Percentiles rank a stretch among this genome's conserved stretches.
phyloP scores from a whole-genome alignment of 2,113 vertebrate genomes.

The Brachyhypopomus occidentalis region DNA sequence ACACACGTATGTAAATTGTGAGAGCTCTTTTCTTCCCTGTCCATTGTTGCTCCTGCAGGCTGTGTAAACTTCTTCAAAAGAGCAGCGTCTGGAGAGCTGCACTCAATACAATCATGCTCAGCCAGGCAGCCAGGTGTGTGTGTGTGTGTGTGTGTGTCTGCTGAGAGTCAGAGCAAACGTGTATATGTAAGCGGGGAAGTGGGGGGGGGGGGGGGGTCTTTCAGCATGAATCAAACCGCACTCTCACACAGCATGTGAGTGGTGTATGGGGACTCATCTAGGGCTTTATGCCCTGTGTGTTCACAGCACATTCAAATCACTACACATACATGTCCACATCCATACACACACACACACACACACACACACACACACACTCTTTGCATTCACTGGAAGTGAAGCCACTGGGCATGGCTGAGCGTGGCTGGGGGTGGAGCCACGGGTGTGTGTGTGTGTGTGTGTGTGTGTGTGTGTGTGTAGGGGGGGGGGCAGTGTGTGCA shows the following conservation, averaged over 20 bases:
- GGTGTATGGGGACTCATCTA: neutral
- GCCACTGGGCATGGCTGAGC: no score
- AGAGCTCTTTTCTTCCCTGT: conserved; percentile 3
- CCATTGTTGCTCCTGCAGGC: conserved; percentile 21
- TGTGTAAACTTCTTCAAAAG: conserved; percentile 56
- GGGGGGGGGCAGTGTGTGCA: conserved; percentile 31
- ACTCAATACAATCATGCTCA: conserved; percentile 57
- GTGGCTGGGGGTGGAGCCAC: no score
- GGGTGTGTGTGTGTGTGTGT: conserved; percentile 16
- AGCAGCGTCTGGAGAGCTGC: conserved; percentile 48
- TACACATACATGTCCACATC: neutral
- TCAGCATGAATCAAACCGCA: neutral
- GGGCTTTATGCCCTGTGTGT: neutral
- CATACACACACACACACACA: neutral
- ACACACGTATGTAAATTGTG: neutral
- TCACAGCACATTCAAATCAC: neutral
- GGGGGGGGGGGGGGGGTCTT: neutral
- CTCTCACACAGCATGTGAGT: neutral
- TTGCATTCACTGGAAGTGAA: neutral
- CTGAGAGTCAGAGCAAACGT: neutral
- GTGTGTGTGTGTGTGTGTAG: conserved; percentile 36
- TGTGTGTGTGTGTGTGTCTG: neutral
- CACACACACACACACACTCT: neutral
- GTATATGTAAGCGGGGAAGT: neutral
- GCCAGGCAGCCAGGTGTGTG: conserved; percentile 63